Percentiles rank a stretch among this genome's conserved stretches.
Evolutionary conservation across 2,888 invertebrate genomes (phyloP).

Genomic region (Drosophila cognata): DNA sequence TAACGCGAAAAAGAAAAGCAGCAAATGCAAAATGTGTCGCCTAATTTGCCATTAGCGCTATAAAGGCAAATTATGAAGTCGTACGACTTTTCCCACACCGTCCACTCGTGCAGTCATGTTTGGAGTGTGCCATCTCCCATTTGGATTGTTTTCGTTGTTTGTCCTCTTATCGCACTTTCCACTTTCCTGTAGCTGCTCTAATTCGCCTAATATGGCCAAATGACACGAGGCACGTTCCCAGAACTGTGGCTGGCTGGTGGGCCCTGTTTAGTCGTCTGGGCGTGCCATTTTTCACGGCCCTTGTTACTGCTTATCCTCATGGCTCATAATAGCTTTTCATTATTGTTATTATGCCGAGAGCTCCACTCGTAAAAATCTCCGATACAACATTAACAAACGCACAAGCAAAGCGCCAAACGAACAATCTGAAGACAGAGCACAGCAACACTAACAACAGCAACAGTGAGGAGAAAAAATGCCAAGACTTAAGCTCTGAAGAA

Average conservation of each 20-base stretch:
- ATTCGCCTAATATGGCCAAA: conserved; percentile 80
- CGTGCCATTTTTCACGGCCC: conserved; percentile 72
- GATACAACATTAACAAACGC: conserved; percentile 84
- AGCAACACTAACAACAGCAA: conserved; percentile 13
- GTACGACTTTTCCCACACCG: conserved; percentile 4
- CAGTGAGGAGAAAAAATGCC: conserved; percentile 31
- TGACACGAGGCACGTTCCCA: conserved; percentile 56
- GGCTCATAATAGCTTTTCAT: conserved; percentile 84
- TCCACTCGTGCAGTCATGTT: not conserved
- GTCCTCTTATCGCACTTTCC: conserved; percentile 53
- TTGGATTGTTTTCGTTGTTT: conserved; percentile 18
- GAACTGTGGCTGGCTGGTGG: conserved; percentile 5
- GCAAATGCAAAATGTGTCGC: conserved; percentile 53
- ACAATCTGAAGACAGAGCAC: conserved; percentile 3
- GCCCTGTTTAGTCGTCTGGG: conserved; percentile 54
- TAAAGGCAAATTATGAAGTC: conserved; percentile 75
- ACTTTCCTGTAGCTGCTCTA: conserved; percentile 52
- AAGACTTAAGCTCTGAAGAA: conserved; percentile 45
- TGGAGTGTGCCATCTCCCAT: not conserved
- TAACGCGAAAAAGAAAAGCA: conserved; percentile 36
- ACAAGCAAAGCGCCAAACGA: conserved; percentile 73
- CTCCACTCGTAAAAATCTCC: conserved; percentile 77
- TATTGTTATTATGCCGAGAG: conserved; percentile 82
- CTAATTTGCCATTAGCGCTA: conserved; percentile 81
- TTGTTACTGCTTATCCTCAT: conserved; percentile 68